phyloP scores from a whole-genome alignment of 2,888 invertebrate species.

The Orchesella flavescens region DNA sequence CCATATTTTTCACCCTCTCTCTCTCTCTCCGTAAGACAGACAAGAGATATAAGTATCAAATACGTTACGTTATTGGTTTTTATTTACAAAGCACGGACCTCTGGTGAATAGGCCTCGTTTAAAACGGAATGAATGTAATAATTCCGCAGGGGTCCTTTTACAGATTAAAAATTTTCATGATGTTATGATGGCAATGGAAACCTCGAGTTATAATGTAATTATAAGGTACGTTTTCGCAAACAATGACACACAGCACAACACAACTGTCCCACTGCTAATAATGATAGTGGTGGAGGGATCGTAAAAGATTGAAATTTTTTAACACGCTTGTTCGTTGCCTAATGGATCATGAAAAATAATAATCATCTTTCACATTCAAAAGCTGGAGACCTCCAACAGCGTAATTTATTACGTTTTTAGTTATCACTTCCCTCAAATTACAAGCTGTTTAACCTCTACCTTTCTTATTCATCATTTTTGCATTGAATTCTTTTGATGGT shows the following conservation, averaged over 20 bases:
- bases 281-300: no score
- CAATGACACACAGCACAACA: not conserved
- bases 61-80: not conserved
- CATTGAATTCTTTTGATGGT: no score
- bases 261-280: not conserved
- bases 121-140: slow-evolving; percentile 20
- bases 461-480: not conserved
- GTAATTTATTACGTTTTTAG: slow-evolving; percentile 35
- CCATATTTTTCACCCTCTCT: not conserved
- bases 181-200: slow-evolving; percentile 2
- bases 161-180: slow-evolving; percentile 11
- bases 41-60: not conserved
- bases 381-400: slow-evolving; percentile 49
- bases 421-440: slow-evolving; percentile 3
- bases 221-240: slow-evolving; percentile 9
- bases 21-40: no score
- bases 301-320: no score
- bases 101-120: not conserved
- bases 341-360: not conserved
- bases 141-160: slow-evolving; percentile 43
- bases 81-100: not conserved
- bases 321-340: not conserved
- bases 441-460: not conserved
- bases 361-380: not conserved
- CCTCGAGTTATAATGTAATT: slow-evolving; percentile 23